Conservation (phyloP, 1,140 invertebrate species). For the Bursaphelenchus mucronatus region DNA sequence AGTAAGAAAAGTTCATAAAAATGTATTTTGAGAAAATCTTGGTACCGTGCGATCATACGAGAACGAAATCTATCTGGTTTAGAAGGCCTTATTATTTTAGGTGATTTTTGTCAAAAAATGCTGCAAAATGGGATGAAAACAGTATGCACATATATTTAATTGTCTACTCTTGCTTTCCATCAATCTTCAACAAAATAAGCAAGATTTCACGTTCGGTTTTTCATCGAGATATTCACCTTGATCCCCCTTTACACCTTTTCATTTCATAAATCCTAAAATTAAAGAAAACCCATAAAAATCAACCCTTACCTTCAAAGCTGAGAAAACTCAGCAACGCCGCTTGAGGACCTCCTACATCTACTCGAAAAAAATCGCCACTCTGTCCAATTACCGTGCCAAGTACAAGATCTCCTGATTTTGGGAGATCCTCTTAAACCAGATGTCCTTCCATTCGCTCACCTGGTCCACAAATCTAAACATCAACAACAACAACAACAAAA, state of each 20-base stretch:
- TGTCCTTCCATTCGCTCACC: not conserved
- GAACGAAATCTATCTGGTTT: too few species aligned
- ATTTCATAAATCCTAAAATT: constrained; percentile 61
- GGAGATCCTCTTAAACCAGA: constrained; percentile 22
- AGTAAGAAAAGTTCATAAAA: constrained; percentile 71
- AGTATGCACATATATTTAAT: too few species aligned
- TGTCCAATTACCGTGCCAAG: constrained; percentile 34
- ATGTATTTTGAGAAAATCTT: too few species aligned
- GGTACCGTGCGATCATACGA: too few species aligned
- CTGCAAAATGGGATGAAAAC: too few species aligned
- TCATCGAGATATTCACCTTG: too few species aligned
- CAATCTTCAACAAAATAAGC: too few species aligned
- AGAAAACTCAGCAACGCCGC: constrained; percentile 38
- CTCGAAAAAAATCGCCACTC: constrained; percentile 34
- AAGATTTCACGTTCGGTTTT: too few species aligned
- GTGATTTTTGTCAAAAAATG: too few species aligned
- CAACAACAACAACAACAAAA: not conserved
- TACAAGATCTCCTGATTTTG: constrained; percentile 37
- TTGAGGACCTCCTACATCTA: constrained; percentile 39
- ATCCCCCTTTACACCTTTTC: too few species aligned
- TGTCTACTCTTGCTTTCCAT: too few species aligned
- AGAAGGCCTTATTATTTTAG: too few species aligned
- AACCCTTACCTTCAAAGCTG: constrained; percentile 69
- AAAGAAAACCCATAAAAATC: constrained; percentile 76
- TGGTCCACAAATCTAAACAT: not conserved